Evolutionary conservation across 2,888 invertebrate genomes (phyloP).

Genomic region (Hyalella azteca): DNA sequence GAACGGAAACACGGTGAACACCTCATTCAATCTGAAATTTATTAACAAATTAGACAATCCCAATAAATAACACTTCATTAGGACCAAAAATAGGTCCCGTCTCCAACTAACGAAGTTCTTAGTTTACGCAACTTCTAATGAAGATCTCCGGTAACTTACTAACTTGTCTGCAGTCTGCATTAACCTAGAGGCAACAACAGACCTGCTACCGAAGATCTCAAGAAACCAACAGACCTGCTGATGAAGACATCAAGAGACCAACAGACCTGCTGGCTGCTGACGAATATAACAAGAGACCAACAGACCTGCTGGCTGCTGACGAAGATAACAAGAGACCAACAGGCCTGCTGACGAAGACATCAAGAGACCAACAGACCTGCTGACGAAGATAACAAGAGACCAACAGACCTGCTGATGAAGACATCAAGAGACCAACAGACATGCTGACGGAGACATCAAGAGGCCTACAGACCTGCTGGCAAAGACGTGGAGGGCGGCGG

Average conservation of each 20-base stretch:
- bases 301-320: neutral
- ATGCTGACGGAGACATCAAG: neutral
- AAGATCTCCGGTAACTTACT: too few species aligned
- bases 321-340: neutral
- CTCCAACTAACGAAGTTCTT: too few species aligned
- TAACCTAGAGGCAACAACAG: neutral
- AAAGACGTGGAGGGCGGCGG: neutral
- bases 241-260: neutral
- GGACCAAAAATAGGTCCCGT: too few species aligned
- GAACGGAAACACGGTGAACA: too few species aligned
- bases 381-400: neutral
- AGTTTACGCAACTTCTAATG: too few species aligned
- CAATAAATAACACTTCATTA: too few species aligned
- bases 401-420: neutral
- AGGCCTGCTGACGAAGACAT: neutral
- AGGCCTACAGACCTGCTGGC: neutral
- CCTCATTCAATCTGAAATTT: too few species aligned
- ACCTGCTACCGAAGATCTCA: neutral
- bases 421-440: neutral
- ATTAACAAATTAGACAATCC: too few species aligned
- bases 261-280: neutral
- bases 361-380: neutral
- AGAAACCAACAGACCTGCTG: neutral
- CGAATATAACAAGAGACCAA: neutral
- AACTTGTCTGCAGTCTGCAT: too few species aligned